phyloP scores from a whole-genome alignment of 2,113 vertebrate genomes.

The Uropsilus gracilis region DNA sequence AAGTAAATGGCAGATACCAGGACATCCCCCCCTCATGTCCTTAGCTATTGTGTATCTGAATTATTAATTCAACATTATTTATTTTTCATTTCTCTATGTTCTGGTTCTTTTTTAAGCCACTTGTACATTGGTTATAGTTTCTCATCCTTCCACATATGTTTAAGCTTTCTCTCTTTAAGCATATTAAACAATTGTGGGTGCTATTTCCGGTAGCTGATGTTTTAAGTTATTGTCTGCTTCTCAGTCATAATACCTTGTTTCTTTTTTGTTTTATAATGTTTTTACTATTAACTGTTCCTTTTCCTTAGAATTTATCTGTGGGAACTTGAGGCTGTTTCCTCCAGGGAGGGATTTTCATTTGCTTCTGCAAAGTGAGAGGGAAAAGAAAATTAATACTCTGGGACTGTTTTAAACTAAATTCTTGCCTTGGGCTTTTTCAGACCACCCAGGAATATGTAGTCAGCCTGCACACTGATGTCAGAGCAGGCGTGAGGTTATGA shows the following conservation, averaged over 20 bases:
- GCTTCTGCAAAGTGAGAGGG: neutral
- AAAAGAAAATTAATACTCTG: neutral
- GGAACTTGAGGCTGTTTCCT: neutral
- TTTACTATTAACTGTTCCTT: neutral
- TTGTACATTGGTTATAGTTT: neutral
- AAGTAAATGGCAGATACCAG: neutral
- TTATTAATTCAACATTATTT: neutral
- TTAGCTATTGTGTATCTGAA: neutral
- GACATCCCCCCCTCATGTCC: neutral
- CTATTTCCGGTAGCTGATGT: neutral
- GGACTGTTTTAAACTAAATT: neutral
- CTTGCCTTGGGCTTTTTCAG: slow-evolving; percentile 23
- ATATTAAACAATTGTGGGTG: neutral
- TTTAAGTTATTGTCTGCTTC: neutral
- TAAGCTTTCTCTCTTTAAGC: neutral
- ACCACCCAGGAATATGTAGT: neutral
- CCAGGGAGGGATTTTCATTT: slow-evolving; percentile 15
- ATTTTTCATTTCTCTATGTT: neutral
- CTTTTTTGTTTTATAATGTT: neutral
- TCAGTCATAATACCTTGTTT: neutral
- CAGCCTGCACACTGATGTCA: neutral
- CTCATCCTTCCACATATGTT: neutral
- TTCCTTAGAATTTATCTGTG: neutral
- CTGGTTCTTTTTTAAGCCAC: neutral
- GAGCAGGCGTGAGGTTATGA: neutral